Base-by-base conservation (phyloP, 2,888 invertebrate species). In the Cosmorhoe ocellata region DNA sequence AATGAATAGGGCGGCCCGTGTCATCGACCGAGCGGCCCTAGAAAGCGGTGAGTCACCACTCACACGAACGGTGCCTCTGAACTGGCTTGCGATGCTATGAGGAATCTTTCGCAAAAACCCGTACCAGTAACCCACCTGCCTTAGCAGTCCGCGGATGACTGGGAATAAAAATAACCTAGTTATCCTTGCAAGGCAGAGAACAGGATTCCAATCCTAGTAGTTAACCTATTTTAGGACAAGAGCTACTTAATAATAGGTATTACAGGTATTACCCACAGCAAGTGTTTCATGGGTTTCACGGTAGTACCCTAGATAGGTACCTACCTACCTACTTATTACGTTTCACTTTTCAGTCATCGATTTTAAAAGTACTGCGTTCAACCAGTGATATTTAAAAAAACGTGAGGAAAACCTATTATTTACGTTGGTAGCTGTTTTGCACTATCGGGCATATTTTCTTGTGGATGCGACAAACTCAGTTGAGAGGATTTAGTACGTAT, bases 21-120 rank as follows among this genome's bases (percentile, higher is more conserved):
- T 63, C 63, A 61, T 58, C 61, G 61, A 61, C 63, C 63, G 59
- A 12, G 48, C 63, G 55, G 12, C 44, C n/a, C 49, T 63, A 63
- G 63, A 63, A 61, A 63, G 61, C 52, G 57, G 57, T 58, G 58
- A 58, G 24, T 58, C 58, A 31, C 37, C 32, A 32, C 3, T 40
- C 40, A 47, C 31, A 36, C 41, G 37, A 28, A 32, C 30, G 14
- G 24, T 28, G 45, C 43, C 54, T 18, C 43, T 36, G 26, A 24
- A 27, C 32, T 33, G 9, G 52, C 47, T 28, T 36, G 40, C 38
- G 13, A 22, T 26, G 12, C 26, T 32, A 18, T 18, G 30, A 37
- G 33, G 43, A 52, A 52, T 53, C 48, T 48, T 48, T 51, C 40
- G 39, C 47, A 55, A 58, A 49, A 58, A 56, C 47, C 41, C 37